phyloP scores from a whole-genome alignment of 2,797 vertebrate genomes.

The Chrysocyon brachyurus region DNA sequence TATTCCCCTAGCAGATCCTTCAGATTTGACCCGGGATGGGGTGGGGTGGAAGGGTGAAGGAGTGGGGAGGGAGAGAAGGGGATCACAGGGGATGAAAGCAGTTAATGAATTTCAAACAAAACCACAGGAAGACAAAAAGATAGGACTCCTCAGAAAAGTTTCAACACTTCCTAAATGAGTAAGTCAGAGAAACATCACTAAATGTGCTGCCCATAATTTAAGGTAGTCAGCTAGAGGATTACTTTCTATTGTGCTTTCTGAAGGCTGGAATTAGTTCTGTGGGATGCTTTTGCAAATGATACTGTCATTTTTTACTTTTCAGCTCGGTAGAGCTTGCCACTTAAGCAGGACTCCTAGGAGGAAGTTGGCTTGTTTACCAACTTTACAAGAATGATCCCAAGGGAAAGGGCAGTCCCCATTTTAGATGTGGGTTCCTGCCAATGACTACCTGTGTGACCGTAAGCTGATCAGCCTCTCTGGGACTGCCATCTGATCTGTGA shows the following conservation, averaged over 20 bases:
- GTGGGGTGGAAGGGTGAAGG: neutral
- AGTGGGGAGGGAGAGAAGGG: constrained; percentile 53
- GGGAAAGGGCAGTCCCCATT: neutral
- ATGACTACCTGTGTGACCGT: neutral
- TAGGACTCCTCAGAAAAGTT: constrained; percentile 62
- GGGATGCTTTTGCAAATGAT: constrained; percentile 51
- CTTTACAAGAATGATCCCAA: neutral
- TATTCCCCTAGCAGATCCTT: constrained; percentile 60
- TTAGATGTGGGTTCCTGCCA: neutral
- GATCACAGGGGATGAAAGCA: constrained; percentile 58
- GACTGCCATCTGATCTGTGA: neutral
- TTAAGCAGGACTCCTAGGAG: neutral
- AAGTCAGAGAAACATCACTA: constrained; percentile 26
- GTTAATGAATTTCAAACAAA: constrained; percentile 76
- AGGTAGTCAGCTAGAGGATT: constrained; percentile 1
- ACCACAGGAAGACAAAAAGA: constrained; percentile 34
- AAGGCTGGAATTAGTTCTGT: constrained; percentile 49
- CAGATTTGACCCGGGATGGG: constrained; percentile 23
- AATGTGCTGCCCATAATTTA: constrained; percentile 49
- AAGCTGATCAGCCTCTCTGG: neutral
- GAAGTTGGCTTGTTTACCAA: neutral
- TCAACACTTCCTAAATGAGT: constrained; percentile 72
- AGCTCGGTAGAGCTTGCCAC: constrained; percentile 7
- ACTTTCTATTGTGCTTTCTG: constrained; percentile 51
- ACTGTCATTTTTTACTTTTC: constrained; percentile 56